Conservation (phyloP, 23 tunicate genomes). For the Oikopleura albicans region DNA sequence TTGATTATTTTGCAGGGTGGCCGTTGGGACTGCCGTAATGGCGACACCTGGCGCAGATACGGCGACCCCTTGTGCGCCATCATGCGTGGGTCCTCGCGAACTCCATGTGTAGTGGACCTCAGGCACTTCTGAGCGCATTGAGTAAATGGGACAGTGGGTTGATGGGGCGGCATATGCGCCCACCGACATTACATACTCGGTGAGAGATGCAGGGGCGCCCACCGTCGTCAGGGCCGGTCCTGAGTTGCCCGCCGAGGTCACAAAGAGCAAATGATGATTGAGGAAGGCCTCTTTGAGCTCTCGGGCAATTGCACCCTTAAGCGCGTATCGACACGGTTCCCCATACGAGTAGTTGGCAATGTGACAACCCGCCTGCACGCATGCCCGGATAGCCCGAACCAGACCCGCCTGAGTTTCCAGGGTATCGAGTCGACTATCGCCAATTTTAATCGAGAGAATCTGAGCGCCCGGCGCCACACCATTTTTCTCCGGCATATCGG, state of each 20-base stretch:
- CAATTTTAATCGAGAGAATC: slow-evolving; percentile 78
- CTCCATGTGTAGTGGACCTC: slow-evolving; percentile 90
- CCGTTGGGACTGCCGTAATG: slow-evolving; percentile 87
- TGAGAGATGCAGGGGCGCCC: slow-evolving; percentile 48
- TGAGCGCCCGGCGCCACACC: slow-evolving; percentile 97
- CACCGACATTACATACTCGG: neutral
- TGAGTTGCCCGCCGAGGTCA: slow-evolving; percentile 82
- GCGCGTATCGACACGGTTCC: neutral
- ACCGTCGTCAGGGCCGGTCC: slow-evolving; percentile 84
- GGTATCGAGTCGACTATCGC: slow-evolving; percentile 67
- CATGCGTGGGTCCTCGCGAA: slow-evolving; percentile 51
- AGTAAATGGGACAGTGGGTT: slow-evolving; percentile 25
- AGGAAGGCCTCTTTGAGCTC: slow-evolving; percentile 20
- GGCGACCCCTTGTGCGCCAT: slow-evolving; percentile 26
- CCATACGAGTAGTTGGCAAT: slow-evolving; percentile 88
- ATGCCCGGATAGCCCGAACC: slow-evolving; percentile 47
- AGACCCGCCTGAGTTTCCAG: slow-evolving; percentile 91
- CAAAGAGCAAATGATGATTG: slow-evolving; percentile 61
- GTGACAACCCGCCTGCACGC: slow-evolving; percentile 13
- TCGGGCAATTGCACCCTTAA: neutral
- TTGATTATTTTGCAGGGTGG: slow-evolving; percentile 65
- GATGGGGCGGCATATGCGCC: slow-evolving; percentile 16
- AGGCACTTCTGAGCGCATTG: slow-evolving; percentile 48
- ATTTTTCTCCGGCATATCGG: slow-evolving; percentile 53
- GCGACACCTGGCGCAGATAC: slow-evolving; percentile 99